Evolutionary conservation across 2,797 vertebrate species (phyloP), one percentile per base, ranked within the genome.

Genomic region (Gambusia yucatana): DNA sequence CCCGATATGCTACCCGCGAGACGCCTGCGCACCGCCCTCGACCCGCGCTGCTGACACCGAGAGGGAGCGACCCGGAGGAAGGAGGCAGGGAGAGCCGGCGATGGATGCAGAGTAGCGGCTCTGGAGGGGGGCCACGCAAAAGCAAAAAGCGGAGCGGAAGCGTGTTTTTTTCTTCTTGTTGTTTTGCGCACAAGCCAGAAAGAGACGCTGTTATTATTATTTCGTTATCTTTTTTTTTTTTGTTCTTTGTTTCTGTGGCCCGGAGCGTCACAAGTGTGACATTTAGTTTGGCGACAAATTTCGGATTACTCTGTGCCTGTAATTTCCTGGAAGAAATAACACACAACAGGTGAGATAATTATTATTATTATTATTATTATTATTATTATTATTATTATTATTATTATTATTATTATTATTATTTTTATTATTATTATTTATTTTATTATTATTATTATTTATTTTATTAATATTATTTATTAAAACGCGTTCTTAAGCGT

Each of bases 1-100:
- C 6, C 74, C 91, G 92, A 88, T 80, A 88, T 91, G 83, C 90
- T 83, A 92, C 85, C 94, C 88, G 91, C 92, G 78, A 89, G 80
- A 84, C 93, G 90, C 59, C 55, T 57, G 55, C 76, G 57, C 82
- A 86, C 88, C 78, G 79, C 82, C 87, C 85, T 79, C 88, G 81
- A 72, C 82, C 89, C 7, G 87, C 73, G 80, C 85, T 9, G 59
- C 83, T 80, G 85, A 89, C 77, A 73, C 82, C 57, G 63, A 57
- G 1, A 48, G 50, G 46, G 22, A n/a, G 73, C 50, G 72, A 75
- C 47, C 20, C 69, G 63, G 52, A 55, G 57, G 46, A 36, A 61
- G 25, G 47, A 75, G 74, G 78, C 16, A 77, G 16, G 50, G 69
- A 52, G 52, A 46, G 75, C 78, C 76, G 57, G 83, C 78, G 79